These are phyloP conservation scores for Tachystola acroxantha DNA, from an alignment of 2,888 invertebrate species.

Conservation along the genomic window DNA sequence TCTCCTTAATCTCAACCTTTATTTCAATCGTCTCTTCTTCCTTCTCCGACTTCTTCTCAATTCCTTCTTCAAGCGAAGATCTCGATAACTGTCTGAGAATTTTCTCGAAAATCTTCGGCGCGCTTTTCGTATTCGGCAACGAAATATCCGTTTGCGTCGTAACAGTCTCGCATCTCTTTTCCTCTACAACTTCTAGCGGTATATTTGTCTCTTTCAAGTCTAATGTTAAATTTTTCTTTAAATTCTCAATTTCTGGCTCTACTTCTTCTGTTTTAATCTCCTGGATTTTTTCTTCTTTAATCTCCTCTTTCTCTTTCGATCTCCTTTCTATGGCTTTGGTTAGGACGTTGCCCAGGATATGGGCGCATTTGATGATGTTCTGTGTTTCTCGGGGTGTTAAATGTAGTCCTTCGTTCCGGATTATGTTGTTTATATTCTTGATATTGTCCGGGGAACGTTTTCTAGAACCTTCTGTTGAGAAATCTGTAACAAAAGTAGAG, in stretches of 20 bases:
- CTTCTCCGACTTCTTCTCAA: slow-evolving; percentile 18
- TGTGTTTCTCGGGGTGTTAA: slow-evolving; percentile 60
- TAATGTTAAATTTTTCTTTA: slow-evolving; percentile 51
- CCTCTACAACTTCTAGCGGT: slow-evolving; percentile 40
- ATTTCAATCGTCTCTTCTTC: slow-evolving; percentile 9
- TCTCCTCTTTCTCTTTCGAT: slow-evolving; percentile 29
- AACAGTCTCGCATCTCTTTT: slow-evolving; percentile 50
- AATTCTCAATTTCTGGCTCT: slow-evolving; percentile 26
- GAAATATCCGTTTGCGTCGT: slow-evolving; percentile 70
- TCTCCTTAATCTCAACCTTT: background rate
- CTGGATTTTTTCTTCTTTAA: slow-evolving; percentile 24
- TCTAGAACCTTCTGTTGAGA: slow-evolving; percentile 40
- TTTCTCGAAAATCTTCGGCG: slow-evolving; percentile 68
- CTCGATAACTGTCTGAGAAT: slow-evolving; percentile 61
- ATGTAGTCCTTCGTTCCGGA: slow-evolving; percentile 53
- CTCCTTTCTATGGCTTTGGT: slow-evolving; percentile 56
- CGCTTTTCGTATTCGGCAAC: slow-evolving; percentile 65
- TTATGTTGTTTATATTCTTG: slow-evolving; percentile 45
- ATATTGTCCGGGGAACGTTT: slow-evolving; percentile 53
- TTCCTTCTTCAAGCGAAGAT: slow-evolving; percentile 50
- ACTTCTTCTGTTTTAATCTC: slow-evolving; percentile 18
- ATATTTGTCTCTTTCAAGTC: slow-evolving; percentile 52
- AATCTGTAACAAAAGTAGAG: slow-evolving; percentile 31
- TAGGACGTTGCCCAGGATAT: slow-evolving; percentile 55
- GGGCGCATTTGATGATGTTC: slow-evolving; percentile 64